These are phyloP conservation scores for Plodia interpunctella DNA, from an alignment of 1,140 invertebrate genomes.

Conservation along the genomic window DNA sequence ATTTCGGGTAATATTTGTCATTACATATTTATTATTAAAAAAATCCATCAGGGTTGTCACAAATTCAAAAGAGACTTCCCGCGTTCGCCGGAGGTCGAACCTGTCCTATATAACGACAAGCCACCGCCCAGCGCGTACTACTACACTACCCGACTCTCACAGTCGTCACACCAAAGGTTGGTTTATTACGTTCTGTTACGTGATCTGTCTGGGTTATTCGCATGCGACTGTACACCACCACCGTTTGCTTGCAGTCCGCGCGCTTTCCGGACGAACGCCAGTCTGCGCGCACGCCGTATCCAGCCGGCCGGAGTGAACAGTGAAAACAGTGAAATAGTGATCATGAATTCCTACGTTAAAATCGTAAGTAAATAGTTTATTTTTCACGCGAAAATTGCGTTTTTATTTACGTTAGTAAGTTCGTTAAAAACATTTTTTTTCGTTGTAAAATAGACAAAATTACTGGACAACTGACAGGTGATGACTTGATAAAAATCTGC, in stretches of 20 bases:
- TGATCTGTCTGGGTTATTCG: conserved; percentile 16
- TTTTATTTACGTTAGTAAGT: background rate
- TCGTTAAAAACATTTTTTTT: too few species aligned
- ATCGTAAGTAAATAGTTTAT: conserved; percentile 31
- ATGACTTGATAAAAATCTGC: too few species aligned
- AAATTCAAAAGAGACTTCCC: conserved; percentile 29
- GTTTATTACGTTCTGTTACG: conserved; percentile 1
- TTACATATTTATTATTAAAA: too few species aligned
- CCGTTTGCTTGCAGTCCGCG: conserved; percentile 57
- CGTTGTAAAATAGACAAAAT: too few species aligned
- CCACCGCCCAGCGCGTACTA: conserved; percentile 42
- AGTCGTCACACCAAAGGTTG: conserved; percentile 38
- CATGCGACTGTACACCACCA: conserved; percentile 39
- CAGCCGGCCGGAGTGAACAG: conserved; percentile 27
- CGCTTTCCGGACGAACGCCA: conserved; percentile 37
- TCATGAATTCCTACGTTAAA: conserved; percentile 38
- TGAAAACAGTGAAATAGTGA: conserved; percentile 30
- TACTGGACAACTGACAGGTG: too few species aligned
- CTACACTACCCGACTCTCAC: conserved; percentile 53
- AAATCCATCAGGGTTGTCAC: background rate
- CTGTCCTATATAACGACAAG: conserved; percentile 69
- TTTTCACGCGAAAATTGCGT: background rate
- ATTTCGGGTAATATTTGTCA: too few species aligned
- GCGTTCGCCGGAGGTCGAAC: conserved; percentile 53
- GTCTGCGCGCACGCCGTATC: conserved; percentile 33